Conservation (phyloP, 2,888 invertebrate genomes). For the Cheilosia grossa region DNA sequence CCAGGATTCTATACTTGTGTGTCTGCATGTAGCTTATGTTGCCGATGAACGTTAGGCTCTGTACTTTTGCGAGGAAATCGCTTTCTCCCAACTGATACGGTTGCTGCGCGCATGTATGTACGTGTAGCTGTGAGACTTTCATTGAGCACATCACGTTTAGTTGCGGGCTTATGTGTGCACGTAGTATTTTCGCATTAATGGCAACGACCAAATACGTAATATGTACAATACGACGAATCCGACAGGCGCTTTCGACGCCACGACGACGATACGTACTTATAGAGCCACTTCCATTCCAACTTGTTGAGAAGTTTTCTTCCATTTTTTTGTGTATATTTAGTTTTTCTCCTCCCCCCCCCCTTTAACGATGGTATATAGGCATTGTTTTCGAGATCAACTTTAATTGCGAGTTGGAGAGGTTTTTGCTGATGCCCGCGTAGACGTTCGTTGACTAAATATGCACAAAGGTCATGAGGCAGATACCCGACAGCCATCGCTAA, state of each 20-base stretch:
- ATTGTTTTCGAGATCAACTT: not conserved
- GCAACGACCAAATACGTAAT: constrained; percentile 1
- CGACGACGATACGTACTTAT: not conserved
- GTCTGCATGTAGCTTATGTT: too few species aligned
- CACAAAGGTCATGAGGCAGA: too few species aligned
- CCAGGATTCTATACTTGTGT: not conserved
- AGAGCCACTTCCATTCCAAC: not conserved
- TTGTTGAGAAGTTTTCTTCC: not conserved
- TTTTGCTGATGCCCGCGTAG: too few species aligned
- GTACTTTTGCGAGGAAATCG: not conserved
- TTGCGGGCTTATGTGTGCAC: constrained; percentile 1
- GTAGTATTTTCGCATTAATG: constrained; percentile 30
- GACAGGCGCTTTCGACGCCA: not conserved
- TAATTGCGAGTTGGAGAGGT: not conserved
- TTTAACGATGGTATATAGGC: not conserved
- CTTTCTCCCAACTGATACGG: not conserved
- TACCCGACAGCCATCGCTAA: too few species aligned
- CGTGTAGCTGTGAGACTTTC: constrained; percentile 5
- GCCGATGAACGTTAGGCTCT: too few species aligned
- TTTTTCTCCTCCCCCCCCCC: not conserved
- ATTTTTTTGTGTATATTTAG: not conserved
- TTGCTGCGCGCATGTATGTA: not conserved
- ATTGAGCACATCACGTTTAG: constrained; percentile 18
- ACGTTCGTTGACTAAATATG: too few species aligned
- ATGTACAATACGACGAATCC: not conserved